Percentiles rank a stretch among this genome's conserved stretches.
Conservation (phyloP, 2,888 invertebrate species). For the Hemicrepidius hirtus region DNA sequence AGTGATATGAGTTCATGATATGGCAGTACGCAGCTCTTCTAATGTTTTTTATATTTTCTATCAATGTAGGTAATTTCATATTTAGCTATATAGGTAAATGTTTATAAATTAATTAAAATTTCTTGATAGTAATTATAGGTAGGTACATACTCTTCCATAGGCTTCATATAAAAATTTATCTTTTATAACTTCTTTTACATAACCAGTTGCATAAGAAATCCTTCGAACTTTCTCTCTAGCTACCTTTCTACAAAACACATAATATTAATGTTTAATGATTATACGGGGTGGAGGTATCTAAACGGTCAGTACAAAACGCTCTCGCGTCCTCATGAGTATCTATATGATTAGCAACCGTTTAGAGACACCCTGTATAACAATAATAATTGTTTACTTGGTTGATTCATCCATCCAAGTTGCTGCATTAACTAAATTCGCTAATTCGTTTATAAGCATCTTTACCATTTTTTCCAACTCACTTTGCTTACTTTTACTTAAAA, state of each 20-base stretch:
- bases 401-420: constrained; percentile 15
- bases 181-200: background rate
- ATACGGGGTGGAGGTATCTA: too few relatives aligned
- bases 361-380: background rate
- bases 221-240: background rate
- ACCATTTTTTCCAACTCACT: background rate
- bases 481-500: background rate
- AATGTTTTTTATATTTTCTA: constrained; percentile 13
- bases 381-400: constrained; percentile 6
- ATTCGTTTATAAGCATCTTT: background rate
- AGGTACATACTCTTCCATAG: constrained; percentile 16
- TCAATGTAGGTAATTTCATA: background rate
- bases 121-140: background rate
- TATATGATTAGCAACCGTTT: too few relatives aligned
- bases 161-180: constrained; percentile 16
- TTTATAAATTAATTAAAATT: too few relatives aligned
- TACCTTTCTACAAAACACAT: background rate
- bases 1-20: background rate
- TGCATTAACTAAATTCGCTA: background rate
- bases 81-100: constrained; percentile 2
- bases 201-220: background rate
- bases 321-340: too few relatives aligned
- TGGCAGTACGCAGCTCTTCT: background rate
- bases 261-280: too few relatives aligned
- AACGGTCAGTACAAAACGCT: too few relatives aligned